Evolutionary conservation across 2,113 vertebrate species (phyloP).

Genomic region (Apodemus speciosus): DNA sequence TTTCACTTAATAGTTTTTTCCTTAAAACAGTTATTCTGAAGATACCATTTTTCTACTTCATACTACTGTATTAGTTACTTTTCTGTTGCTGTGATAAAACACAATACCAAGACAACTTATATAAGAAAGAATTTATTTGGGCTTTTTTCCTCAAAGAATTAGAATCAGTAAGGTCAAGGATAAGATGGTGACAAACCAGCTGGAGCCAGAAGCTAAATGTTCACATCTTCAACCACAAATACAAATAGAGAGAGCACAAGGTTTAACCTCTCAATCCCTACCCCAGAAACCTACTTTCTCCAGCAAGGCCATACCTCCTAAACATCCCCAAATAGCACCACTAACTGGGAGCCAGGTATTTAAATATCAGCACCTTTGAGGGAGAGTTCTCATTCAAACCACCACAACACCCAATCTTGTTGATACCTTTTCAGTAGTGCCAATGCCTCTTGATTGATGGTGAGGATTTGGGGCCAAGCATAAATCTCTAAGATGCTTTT

Average conservation of each 20-base stretch:
- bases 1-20: background rate
- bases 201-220: background rate
- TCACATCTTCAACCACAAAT: background rate
- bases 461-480: background rate
- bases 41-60: background rate
- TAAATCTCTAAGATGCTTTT: background rate
- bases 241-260: background rate
- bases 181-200: background rate
- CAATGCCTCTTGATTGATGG: background rate
- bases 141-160: background rate
- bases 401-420: background rate
- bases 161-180: too few species aligned
- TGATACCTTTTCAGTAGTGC: background rate
- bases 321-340: background rate
- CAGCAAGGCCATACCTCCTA: background rate
- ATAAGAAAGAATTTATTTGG: background rate
- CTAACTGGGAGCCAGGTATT: background rate
- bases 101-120: background rate
- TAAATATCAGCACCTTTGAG: background rate
- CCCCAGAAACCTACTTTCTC: background rate
- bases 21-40: constrained; percentile 31
- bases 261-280: background rate
- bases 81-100: background rate
- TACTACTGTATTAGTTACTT: background rate
- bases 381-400: background rate